Evolutionary conservation across 2,113 vertebrate species (phyloP).

Genomic region (Cinclus cinclus): DNA sequence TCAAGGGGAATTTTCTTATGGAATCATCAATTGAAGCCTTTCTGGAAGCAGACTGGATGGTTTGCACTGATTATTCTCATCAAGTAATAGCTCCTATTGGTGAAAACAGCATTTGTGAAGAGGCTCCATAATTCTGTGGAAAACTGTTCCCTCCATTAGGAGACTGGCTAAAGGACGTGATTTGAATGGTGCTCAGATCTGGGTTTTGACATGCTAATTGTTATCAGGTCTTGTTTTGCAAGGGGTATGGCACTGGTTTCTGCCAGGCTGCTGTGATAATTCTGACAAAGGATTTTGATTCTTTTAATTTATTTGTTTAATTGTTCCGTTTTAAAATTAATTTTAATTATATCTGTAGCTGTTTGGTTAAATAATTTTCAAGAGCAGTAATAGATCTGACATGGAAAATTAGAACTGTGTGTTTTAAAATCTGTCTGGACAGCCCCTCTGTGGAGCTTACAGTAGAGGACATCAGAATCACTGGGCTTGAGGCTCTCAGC

Average conservation of each 20-base stretch:
- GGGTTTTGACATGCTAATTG: conserved; percentile 29
- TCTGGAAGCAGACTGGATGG: not conserved
- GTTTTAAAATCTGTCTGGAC: conserved; percentile 17
- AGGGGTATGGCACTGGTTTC: not conserved
- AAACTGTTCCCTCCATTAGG: not conserved
- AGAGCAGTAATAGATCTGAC: not conserved
- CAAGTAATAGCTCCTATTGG: not conserved
- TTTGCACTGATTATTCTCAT: not conserved
- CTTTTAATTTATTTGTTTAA: not conserved
- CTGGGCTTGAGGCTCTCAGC: not conserved
- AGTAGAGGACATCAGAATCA: not conserved
- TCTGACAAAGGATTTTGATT: not conserved
- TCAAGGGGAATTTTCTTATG: conserved; percentile 19
- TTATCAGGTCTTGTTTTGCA: not conserved
- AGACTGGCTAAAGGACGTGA: not conserved
- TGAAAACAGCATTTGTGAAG: not conserved
- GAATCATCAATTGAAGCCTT: not conserved
- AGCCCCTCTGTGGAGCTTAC: not conserved
- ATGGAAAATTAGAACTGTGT: not conserved
- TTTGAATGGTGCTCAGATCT: conserved; percentile 14
- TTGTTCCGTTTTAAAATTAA: not conserved
- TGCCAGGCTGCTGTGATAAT: not conserved
- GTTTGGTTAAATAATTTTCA: not conserved
- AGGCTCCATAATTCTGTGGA: conserved; percentile 24
- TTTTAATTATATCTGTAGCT: not conserved